These are phyloP conservation scores for Strigamia crassipes DNA, from an alignment of 2,888 invertebrate species.

Conservation along the genomic window DNA sequence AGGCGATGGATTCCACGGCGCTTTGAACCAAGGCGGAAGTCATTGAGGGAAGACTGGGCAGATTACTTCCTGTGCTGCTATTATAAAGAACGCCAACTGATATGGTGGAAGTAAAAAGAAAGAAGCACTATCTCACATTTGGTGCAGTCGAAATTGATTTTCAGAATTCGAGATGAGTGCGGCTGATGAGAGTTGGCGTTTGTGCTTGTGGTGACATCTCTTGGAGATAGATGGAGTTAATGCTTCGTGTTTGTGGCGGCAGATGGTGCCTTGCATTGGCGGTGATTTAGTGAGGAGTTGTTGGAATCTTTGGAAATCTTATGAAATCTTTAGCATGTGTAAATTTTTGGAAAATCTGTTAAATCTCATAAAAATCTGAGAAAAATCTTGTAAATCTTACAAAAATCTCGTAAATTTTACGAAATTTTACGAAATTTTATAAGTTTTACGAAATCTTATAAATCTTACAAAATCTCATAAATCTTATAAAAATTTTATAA, in stretches of 20 bases:
- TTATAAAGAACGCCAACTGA: background rate
- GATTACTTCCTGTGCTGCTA: constrained; percentile 19
- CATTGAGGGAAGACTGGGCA: constrained; percentile 31
- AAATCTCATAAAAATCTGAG: no score
- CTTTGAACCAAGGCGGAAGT: background rate
- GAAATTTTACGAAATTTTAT: no score
- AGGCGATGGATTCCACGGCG: constrained; percentile 16
- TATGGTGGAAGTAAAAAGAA: no score
- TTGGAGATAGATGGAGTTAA: background rate
- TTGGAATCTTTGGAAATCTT: no score
- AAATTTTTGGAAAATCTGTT: no score
- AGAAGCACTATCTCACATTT: background rate
- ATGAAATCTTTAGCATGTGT: no score
- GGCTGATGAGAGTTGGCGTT: background rate
- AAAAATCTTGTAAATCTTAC: no score
- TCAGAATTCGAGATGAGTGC: background rate
- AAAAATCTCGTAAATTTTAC: no score
- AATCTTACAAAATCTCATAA: no score
- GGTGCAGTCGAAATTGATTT: background rate
- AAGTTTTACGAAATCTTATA: background rate
- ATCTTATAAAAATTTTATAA: no score
- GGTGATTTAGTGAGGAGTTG: background rate
- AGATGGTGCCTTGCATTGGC: background rate
- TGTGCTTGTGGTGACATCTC: background rate
- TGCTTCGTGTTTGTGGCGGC: background rate